Conservation (phyloP, 1,140 invertebrate genomes). For the Arctopsyche grandis region DNA sequence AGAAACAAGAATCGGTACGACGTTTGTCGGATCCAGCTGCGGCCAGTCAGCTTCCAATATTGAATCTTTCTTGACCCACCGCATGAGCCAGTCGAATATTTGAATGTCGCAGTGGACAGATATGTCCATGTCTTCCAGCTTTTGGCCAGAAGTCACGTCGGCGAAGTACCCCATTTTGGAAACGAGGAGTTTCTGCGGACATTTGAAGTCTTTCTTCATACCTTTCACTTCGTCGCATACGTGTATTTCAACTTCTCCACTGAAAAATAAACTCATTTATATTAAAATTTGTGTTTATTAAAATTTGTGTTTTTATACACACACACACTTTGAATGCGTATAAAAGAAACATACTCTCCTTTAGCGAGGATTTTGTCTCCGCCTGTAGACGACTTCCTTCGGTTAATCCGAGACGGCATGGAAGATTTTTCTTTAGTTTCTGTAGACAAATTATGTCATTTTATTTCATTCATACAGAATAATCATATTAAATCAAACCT, state of each 20-base stretch:
- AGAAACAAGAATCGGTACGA: conserved; percentile 91
- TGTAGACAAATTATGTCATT: too few species aligned
- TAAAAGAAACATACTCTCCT: conserved; percentile 60
- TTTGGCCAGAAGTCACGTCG: conserved; percentile 85
- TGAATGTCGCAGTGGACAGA: conserved; percentile 94
- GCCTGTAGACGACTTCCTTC: conserved; percentile 63
- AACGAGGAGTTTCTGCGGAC: conserved; percentile 84
- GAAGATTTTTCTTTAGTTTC: conserved; percentile 57
- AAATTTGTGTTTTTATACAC: background rate
- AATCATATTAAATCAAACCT: too few species aligned
- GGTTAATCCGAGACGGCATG: conserved; percentile 55
- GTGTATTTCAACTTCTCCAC: conserved; percentile 86
- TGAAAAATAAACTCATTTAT: conserved; percentile 65
- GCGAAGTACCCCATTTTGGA: conserved; percentile 96
- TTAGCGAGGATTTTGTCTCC: conserved; percentile 61
- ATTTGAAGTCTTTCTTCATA: conserved; percentile 87
- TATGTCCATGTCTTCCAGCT: conserved; percentile 94
- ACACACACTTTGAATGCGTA: background rate
- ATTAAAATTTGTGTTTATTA: conserved; percentile 41
- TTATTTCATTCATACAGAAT: too few species aligned
- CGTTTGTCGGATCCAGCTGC: conserved; percentile 82
- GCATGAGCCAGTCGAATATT: conserved; percentile 97
- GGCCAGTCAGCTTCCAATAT: conserved; percentile 76
- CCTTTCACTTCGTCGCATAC: conserved; percentile 89
- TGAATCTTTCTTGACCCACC: conserved; percentile 85